Conservation (phyloP, 2,888 invertebrate species). For the Volucella bombylans region DNA sequence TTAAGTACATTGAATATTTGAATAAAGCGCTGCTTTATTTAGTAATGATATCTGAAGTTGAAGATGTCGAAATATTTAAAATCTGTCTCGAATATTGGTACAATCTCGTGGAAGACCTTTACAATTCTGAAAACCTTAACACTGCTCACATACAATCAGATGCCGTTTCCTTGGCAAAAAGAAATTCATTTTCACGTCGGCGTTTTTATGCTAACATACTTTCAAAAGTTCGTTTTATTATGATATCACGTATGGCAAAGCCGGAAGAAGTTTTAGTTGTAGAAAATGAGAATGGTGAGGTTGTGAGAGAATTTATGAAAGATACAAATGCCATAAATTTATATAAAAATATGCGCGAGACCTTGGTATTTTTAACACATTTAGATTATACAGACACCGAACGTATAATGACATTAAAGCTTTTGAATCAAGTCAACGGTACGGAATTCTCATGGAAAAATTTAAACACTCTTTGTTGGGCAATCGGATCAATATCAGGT, state of each 20-base stretch:
- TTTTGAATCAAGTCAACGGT: constrained; percentile 99
- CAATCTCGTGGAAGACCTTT: constrained; percentile 94
- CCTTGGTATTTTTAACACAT: constrained; percentile 98
- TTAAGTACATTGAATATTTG: constrained; percentile 89
- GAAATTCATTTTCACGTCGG: constrained; percentile 84
- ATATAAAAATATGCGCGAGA: constrained; percentile 99
- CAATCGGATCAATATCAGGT: constrained; percentile 99
- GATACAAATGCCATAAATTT: constrained; percentile 99
- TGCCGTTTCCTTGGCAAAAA: constrained; percentile 77
- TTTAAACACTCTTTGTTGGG: constrained; percentile 99
- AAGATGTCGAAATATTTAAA: constrained; percentile 99
- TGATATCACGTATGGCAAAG: constrained; percentile 99
- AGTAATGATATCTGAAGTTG: constrained; percentile 97
- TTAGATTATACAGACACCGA: constrained; percentile 99
- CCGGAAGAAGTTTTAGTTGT: constrained; percentile 99
- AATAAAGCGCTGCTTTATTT: constrained; percentile 93
- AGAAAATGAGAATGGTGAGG: constrained; percentile 99
- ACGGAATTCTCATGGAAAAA: constrained; percentile 99
- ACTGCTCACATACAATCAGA: constrained; percentile 79
- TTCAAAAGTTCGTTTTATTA: constrained; percentile 95
- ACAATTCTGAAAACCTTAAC: constrained; percentile 87
- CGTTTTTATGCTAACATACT: constrained; percentile 91
- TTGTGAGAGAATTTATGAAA: constrained; percentile 99
- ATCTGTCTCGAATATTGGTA: constrained; percentile 99
- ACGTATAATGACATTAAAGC: constrained; percentile 98